A percentile compares a stretch with the other conserved stretches of the same genome.
phyloP scores from a whole-genome alignment of 2,797 vertebrate genomes.

The Thunnus albacares region DNA sequence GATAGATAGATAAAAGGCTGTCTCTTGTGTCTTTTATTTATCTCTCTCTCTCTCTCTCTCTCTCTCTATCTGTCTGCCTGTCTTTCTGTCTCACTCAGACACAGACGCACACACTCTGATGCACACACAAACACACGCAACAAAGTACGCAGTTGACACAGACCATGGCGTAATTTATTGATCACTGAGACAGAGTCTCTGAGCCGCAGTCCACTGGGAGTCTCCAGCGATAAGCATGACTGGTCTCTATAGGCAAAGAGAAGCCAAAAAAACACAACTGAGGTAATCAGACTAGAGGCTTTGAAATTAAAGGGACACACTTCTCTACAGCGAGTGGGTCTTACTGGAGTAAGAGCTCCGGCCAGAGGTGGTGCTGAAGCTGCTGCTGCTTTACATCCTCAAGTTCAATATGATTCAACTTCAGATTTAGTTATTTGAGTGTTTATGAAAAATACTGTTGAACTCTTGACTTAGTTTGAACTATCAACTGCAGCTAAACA shows the following conservation, averaged over 20 bases:
- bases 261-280: constrained; percentile 42
- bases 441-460: not conserved
- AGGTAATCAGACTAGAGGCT: constrained; percentile 47
- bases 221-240: constrained; percentile 64
- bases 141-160: constrained; percentile 45
- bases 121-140: constrained; percentile 20
- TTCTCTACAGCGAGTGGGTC: not conserved
- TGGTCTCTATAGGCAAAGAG: constrained; percentile 55
- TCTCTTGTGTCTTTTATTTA: constrained; percentile 51
- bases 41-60: constrained; percentile 39
- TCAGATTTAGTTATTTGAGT: not conserved
- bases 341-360: not conserved
- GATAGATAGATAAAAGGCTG: constrained; percentile 55
- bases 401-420: constrained; percentile 2
- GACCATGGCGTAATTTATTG: constrained; percentile 62
- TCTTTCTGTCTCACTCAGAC: constrained; percentile 36
- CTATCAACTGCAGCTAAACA: not conserved
- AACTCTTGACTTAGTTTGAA: not conserved
- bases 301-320: constrained; percentile 23
- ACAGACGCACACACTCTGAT: not conserved
- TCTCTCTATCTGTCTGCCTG: constrained; percentile 34
- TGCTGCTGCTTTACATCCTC: not conserved
- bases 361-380: not conserved
- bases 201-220: constrained; percentile 64
- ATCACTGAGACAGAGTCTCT: constrained; percentile 58